Conservation (phyloP, 2,888 invertebrate genomes). For the Biston stratarius region DNA sequence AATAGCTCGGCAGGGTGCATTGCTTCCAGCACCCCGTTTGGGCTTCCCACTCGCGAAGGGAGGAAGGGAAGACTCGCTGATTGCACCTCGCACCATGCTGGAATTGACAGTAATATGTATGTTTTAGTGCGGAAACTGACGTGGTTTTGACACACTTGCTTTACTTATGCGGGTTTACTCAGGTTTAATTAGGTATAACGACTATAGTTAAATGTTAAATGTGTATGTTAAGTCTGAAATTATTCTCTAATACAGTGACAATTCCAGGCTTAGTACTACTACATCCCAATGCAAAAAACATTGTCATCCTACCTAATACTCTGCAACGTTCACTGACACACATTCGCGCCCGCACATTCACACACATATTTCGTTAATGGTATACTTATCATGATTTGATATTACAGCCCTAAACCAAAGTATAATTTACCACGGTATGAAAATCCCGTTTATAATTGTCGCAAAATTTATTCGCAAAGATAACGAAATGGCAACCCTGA, state of each 20-base stretch:
- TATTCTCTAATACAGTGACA: too few species aligned
- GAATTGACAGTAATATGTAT: conserved; percentile 39
- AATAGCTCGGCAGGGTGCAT: conserved; percentile 61
- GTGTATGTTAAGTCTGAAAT: too few species aligned
- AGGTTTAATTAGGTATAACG: background rate
- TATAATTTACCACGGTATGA: conserved; percentile 7
- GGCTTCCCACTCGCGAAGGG: conserved; percentile 63
- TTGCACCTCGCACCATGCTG: conserved; percentile 71
- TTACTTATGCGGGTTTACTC: too few species aligned
- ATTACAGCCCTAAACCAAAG: background rate
- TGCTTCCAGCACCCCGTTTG: conserved; percentile 57
- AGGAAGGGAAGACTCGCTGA: conserved; percentile 71
- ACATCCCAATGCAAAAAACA: too few species aligned
- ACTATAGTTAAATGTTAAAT: background rate
- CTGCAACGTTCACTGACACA: too few species aligned
- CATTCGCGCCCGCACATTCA: too few species aligned
- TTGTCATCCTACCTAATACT: too few species aligned
- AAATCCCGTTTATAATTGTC: conserved; percentile 16
- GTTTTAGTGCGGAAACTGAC: too few species aligned
- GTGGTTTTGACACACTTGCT: too few species aligned
- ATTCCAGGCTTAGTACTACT: too few species aligned
- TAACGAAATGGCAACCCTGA: conserved; percentile 22
- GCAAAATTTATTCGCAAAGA: conserved; percentile 26
- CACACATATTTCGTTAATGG: too few species aligned
- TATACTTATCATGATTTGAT: too few species aligned